A percentile compares a stretch with the other conserved stretches of the same genome.
These are phyloP conservation scores for Palythoa grandiflora DNA, from an alignment of 92 coral and sea anemone genomes.

Conservation along the genomic window DNA sequence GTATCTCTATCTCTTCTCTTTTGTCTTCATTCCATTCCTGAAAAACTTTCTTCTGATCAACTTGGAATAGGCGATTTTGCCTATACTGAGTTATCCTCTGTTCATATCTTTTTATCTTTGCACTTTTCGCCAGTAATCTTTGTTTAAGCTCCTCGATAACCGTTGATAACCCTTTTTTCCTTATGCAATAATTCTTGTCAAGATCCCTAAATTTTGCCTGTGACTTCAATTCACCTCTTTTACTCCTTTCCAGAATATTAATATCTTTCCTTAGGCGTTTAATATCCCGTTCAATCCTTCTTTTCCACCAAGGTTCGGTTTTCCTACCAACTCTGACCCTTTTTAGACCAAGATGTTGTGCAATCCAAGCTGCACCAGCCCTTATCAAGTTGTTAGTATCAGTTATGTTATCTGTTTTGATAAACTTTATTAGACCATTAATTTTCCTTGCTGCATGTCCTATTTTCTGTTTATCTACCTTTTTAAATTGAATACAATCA, in stretches of 20 bases:
- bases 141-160: background rate
- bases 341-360: slow-evolving; percentile 10
- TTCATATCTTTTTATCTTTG: no score
- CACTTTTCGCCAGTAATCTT: no score
- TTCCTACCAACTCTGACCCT: slow-evolving; percentile 10
- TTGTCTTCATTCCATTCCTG: no score
- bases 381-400: slow-evolving; percentile 6
- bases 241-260: background rate
- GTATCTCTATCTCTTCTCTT: no score
- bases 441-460: background rate
- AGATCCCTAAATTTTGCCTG: background rate
- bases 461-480: slow-evolving; percentile 24
- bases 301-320: slow-evolving; percentile 11
- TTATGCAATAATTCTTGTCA: background rate
- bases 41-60: no score
- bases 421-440: background rate
- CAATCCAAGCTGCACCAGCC: slow-evolving; percentile 26
- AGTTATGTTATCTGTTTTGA: slow-evolving; percentile 1
- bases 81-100: no score
- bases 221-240: background rate
- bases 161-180: slow-evolving; percentile 7
- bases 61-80: no score
- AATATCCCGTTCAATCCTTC: slow-evolving; percentile 2
- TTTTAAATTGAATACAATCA: slow-evolving; percentile 7
- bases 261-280: background rate